Evolutionary conservation across 2,888 invertebrate genomes (phyloP).

Genomic region (Chesias legatella): DNA sequence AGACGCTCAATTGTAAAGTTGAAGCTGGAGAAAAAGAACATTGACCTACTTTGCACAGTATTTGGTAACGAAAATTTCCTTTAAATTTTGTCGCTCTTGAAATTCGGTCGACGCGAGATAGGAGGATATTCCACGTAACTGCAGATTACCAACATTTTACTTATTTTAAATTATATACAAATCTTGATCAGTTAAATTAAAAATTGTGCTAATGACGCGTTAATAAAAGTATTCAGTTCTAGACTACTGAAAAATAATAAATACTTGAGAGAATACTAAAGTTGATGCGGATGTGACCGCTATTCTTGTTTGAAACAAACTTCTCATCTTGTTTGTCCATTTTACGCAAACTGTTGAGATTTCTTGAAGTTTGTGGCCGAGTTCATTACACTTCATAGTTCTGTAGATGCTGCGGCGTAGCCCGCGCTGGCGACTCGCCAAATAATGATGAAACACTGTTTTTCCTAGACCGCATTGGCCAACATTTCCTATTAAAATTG

Average conservation of each 20-base stretch:
- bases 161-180: no score
- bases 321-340: conserved; percentile 37
- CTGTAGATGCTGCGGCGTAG: conserved; percentile 23
- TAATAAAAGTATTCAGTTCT: no score
- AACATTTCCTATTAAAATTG: conserved; percentile 33
- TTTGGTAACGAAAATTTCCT: conserved; percentile 2
- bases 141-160: no score
- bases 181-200: no score
- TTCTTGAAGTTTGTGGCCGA: conserved; percentile 34
- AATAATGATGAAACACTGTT: conserved; percentile 48
- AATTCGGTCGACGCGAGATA: no score
- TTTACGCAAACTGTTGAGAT: conserved; percentile 41
- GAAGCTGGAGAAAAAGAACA: conserved; percentile 27
- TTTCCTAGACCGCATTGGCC: conserved; percentile 36
- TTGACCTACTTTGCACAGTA: conserved; percentile 27
- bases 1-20: conserved; percentile 32
- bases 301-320: conserved; percentile 35
- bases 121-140: no score
- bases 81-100: not conserved
- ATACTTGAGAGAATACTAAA: not conserved
- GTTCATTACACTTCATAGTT: conserved; percentile 48
- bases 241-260: no score
- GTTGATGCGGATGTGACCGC: conserved; percentile 20
- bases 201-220: no score
- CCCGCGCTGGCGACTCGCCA: conserved; percentile 49